Percentiles rank a stretch among this genome's conserved stretches.
phyloP scores from a whole-genome alignment of 2,888 invertebrate species.

The Magallana nippona region DNA sequence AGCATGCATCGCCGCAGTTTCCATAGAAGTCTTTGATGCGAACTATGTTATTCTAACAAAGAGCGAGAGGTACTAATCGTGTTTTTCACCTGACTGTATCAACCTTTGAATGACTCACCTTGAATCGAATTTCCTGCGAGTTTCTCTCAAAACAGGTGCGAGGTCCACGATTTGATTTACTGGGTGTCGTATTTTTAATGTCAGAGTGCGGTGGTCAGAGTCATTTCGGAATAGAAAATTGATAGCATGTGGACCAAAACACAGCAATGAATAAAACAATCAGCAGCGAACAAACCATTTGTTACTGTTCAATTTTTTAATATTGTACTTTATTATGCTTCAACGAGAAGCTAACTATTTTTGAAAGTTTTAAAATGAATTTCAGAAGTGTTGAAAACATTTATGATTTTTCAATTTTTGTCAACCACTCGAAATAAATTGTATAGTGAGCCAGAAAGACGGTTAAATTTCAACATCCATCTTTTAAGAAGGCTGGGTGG shows the following conservation, averaged over 20 bases:
- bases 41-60: conserved; percentile 27
- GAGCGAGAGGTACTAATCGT: conserved; percentile 16
- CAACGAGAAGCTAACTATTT: no score
- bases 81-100: conserved; percentile 28
- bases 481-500: no score
- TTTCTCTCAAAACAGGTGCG: conserved; percentile 37
- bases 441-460: no score
- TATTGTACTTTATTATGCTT: no score
- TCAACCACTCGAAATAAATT: no score
- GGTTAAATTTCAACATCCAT: no score
- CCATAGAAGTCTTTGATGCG: background rate
- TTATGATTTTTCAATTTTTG: no score
- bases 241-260: conserved; percentile 15
- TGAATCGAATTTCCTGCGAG: conserved; percentile 24
- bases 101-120: conserved; percentile 16
- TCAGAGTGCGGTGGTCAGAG: background rate
- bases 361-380: no score
- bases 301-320: background rate
- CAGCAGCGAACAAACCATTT: background rate
- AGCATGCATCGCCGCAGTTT: background rate
- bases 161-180: conserved; percentile 26
- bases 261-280: background rate
- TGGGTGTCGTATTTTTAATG: conserved; percentile 28
- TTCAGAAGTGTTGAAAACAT: no score
- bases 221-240: conserved; percentile 21